A percentile compares a stretch with the other conserved stretches of the same genome.
These are phyloP conservation scores for Chironomus riparius DNA, from an alignment of 2,888 invertebrate genomes.

Conservation along the genomic window DNA sequence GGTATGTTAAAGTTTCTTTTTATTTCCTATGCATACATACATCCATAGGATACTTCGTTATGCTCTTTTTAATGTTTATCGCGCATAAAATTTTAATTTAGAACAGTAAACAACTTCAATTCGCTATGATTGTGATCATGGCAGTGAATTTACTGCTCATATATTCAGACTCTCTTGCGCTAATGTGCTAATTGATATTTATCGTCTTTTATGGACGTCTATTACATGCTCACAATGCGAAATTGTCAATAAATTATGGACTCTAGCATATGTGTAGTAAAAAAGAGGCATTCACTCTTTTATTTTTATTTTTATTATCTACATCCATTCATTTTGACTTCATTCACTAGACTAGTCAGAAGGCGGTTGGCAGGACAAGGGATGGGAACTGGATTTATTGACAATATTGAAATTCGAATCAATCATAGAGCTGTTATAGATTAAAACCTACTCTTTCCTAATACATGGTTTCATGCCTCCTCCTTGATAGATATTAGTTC, in stretches of 20 bases:
- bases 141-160: no score
- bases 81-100: conserved; percentile 6
- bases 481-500: no score
- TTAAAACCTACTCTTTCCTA: no score
- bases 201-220: neutral
- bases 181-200: conserved; percentile 11
- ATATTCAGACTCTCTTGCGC: neutral
- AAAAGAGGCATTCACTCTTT: neutral
- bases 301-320: neutral
- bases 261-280: neutral
- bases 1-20: conserved; percentile 43
- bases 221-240: neutral
- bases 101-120: neutral
- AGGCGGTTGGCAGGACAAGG: no score
- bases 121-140: neutral
- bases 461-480: no score
- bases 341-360: neutral
- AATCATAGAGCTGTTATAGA: no score
- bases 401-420: neutral
- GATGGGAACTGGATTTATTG: neutral
- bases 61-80: neutral
- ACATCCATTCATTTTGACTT: neutral
- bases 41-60: neutral
- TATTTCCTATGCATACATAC: neutral
- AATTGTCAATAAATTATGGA: neutral